Conservation (phyloP, 1,140 invertebrate species). For the Platyscapa corneri region DNA sequence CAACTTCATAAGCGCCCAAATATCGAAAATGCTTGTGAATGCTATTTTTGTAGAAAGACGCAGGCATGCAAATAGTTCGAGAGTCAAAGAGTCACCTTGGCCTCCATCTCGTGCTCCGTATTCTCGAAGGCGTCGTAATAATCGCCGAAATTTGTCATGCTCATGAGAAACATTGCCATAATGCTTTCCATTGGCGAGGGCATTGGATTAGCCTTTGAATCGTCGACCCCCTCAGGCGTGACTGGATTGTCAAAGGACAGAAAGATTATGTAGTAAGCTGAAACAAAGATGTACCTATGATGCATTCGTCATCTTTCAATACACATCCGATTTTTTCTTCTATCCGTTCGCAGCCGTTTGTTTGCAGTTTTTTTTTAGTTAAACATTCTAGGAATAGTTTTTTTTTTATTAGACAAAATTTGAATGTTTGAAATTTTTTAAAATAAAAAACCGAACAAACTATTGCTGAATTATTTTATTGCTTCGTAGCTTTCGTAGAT, state of each 20-base stretch:
- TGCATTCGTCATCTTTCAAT: neutral
- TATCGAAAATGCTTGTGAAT: slow-evolving; percentile 4
- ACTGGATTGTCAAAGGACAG: slow-evolving; percentile 88
- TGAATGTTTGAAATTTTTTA: no score
- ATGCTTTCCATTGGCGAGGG: slow-evolving; percentile 93
- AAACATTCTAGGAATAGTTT: no score
- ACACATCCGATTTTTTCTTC: neutral
- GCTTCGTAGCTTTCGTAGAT: no score
- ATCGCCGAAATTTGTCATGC: slow-evolving; percentile 95
- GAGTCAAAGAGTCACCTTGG: slow-evolving; percentile 80
- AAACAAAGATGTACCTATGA: neutral
- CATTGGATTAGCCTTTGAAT: slow-evolving; percentile 86
- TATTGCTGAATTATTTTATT: no score
- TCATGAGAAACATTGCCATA: slow-evolving; percentile 98
- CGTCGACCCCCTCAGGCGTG: slow-evolving; percentile 83
- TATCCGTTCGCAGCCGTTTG: neutral
- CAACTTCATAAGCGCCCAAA: slow-evolving; percentile 10
- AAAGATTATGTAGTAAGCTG: slow-evolving; percentile 94
- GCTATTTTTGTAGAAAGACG: slow-evolving; percentile 10
- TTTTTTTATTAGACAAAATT: no score
- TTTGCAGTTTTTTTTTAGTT: neutral
- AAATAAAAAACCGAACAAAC: no score
- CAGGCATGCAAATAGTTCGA: neutral
- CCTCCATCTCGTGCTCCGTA: slow-evolving; percentile 90
- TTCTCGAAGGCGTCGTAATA: slow-evolving; percentile 92